Percentiles rank a stretch among this genome's conserved stretches.
phyloP scores from a whole-genome alignment of 1,140 invertebrate genomes.

The Macrocentrus cingulum region DNA sequence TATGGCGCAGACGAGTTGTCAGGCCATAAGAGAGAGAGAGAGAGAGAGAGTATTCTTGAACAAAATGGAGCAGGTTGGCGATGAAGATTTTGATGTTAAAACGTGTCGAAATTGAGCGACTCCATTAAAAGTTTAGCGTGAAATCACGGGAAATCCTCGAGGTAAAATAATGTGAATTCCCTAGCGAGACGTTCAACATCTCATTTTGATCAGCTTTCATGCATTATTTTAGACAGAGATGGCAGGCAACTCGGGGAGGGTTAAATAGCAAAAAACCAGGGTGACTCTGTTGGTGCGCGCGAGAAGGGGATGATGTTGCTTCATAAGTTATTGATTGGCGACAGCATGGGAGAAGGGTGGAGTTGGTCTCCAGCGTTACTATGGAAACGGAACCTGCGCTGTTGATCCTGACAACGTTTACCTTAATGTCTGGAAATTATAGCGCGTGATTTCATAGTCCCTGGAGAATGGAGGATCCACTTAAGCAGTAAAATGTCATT shows the following conservation, averaged over 20 bases:
- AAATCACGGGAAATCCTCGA: slow-evolving; percentile 22
- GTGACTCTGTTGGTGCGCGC: neutral
- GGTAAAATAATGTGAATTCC: neutral
- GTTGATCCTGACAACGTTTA: slow-evolving; percentile 53
- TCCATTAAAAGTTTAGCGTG: slow-evolving; percentile 20
- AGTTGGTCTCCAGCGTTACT: slow-evolving; percentile 44
- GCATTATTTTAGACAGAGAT: too few species aligned
- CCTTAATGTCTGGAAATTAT: slow-evolving; percentile 59
- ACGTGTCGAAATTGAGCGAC: too few species aligned
- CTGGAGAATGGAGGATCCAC: slow-evolving; percentile 38
- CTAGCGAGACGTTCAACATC: too few species aligned
- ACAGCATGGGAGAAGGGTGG: slow-evolving; percentile 45
- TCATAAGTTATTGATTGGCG: slow-evolving; percentile 59
- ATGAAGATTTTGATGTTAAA: too few species aligned
- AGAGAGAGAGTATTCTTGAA: too few species aligned
- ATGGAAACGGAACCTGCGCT: slow-evolving; percentile 55
- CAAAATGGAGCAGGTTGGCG: too few species aligned
- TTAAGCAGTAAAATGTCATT: slow-evolving; percentile 54
- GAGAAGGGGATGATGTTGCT: slow-evolving; percentile 41
- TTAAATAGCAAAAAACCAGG: slow-evolving; percentile 8
- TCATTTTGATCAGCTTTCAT: too few species aligned
- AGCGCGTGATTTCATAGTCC: slow-evolving; percentile 49
- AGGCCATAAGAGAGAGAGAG: too few species aligned
- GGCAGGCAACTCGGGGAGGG: too few species aligned
- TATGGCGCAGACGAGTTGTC: too few species aligned